These are phyloP conservation scores for Parochlus steinenii DNA, from an alignment of 2,888 invertebrate genomes.

Conservation along the genomic window DNA sequence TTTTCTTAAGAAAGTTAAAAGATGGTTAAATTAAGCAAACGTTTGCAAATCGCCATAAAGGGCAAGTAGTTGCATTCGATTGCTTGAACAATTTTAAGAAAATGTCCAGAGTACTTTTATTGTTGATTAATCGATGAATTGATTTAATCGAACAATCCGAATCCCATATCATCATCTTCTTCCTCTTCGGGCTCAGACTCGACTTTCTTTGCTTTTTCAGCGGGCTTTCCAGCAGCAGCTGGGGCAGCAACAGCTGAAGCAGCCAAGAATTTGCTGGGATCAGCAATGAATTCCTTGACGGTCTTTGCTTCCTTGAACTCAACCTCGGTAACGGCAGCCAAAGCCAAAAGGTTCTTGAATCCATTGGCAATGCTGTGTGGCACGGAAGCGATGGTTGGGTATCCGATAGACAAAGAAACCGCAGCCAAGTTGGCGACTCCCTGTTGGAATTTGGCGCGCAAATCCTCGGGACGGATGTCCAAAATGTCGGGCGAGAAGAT, in stretches of 20 bases:
- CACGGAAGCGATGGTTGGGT: constrained; percentile 91
- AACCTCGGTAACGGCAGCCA: constrained; percentile 91
- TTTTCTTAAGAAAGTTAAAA: no score
- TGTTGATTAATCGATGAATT: not conserved
- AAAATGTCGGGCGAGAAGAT: constrained; percentile 93
- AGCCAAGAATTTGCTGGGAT: constrained; percentile 87
- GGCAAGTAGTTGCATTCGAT: constrained; percentile 5
- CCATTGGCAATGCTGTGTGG: constrained; percentile 97
- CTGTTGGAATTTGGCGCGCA: constrained; percentile 75
- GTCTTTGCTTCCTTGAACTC: constrained; percentile 88
- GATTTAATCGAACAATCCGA: constrained; percentile 77
- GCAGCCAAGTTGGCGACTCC: constrained; percentile 92
- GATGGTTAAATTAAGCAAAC: no score
- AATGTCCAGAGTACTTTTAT: constrained; percentile 1
- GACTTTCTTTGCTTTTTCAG: constrained; percentile 47
- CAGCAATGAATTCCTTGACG: constrained; percentile 86
- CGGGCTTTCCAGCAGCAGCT: constrained; percentile 43
- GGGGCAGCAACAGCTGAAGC: constrained; percentile 45
- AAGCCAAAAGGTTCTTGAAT: constrained; percentile 92
- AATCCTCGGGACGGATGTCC: constrained; percentile 95
- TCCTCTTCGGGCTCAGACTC: constrained; percentile 67
- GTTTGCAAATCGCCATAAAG: constrained; percentile 7
- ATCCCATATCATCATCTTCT: constrained; percentile 94
- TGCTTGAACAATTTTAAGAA: not conserved
- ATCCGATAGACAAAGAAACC: constrained; percentile 81